Percentiles rank a stretch among this genome's conserved stretches.
Evolutionary conservation across 2,888 invertebrate genomes (phyloP).

Genomic region (Dichetophora obliterata): DNA sequence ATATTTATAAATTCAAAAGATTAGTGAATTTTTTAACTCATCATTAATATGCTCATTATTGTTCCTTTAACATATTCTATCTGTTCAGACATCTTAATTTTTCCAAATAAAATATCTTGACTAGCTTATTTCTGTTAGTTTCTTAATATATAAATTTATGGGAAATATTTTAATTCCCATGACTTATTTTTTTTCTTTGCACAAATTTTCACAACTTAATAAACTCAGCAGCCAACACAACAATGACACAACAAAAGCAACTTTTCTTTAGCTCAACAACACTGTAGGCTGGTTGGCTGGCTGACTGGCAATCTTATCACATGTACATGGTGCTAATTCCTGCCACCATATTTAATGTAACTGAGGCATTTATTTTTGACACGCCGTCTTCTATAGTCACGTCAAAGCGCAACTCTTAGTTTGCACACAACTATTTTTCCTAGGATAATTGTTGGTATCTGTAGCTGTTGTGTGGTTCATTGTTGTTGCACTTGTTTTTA

Average conservation of each 20-base stretch:
- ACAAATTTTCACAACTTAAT: neutral
- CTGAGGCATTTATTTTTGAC: slow-evolving; percentile 56
- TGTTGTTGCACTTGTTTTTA: slow-evolving; percentile 20
- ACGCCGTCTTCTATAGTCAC: slow-evolving; percentile 55
- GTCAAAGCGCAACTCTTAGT: slow-evolving; percentile 37
- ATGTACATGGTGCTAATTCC: slow-evolving; percentile 52
- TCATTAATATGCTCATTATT: no score
- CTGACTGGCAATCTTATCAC: slow-evolving; percentile 37
- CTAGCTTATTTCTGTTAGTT: no score
- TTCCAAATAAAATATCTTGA: no score
- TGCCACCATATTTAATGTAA: slow-evolving; percentile 56
- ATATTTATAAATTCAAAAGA: no score
- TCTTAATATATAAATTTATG: no score
- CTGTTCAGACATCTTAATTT: no score
- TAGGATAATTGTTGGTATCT: slow-evolving; percentile 7
- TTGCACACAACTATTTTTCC: neutral
- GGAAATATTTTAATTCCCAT: no score
- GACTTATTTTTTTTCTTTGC: no score
- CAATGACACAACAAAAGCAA: slow-evolving; percentile 11
- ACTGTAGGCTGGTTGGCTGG: no score
- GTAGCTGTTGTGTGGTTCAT: slow-evolving; percentile 40
- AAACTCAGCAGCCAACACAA: neutral
- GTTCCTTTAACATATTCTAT: no score
- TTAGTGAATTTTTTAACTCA: no score
- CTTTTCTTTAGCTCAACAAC: slow-evolving; percentile 5